Base-by-base conservation (phyloP, 2,888 invertebrate species). In the Isoperla grammatica region DNA sequence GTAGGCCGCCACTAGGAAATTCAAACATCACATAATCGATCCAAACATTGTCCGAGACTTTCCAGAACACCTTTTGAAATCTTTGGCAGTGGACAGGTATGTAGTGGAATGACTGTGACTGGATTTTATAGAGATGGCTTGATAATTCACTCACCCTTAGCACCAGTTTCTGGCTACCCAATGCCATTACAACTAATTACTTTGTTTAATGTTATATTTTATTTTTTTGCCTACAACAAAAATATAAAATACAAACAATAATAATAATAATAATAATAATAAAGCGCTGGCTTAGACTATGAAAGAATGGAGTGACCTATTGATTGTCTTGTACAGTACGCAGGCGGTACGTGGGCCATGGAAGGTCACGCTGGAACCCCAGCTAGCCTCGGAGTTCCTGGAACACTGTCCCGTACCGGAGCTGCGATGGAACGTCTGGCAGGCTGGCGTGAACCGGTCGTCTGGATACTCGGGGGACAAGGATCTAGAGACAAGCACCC, bases 351-450 rank as follows among this genome's bases (percentile, higher is more conserved):
- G 81, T 66, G 95, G 94, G 0, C 95, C 95, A 0, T 95, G 95
- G 95, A 84, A 80, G 65, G 78, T 91, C 0, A 87, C 86, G 0
- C 76, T 94, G n/a, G 81, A 88, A 57, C 86, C 88, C 0, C 79
- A 84, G 64, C 78, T 91, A 49, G 86, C 86, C 66, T 77, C 82
- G 60, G 81, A 83, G 3, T 90, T 95, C 71, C 79, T 96, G 76
- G 87, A 92, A 72, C 84, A 91, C 73, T 96, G 96, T 71, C 86
- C 90, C 0, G 86, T 89, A 70, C 79, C 90, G 62, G 76, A 81
- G 39, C 72, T 88, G 42, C 80, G 96, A 35, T 90, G 87, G 86
- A 91, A 90, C 70, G 75, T 89, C 0, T 96, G 95, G 94, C 83
- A 87, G 63, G 91, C 91, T 0, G 79, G 84, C 70, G 83, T 84